These are phyloP conservation scores for Oncorhynchus gorbuscha DNA, from an alignment of 2,113 vertebrate species.

Conservation along the genomic window DNA sequence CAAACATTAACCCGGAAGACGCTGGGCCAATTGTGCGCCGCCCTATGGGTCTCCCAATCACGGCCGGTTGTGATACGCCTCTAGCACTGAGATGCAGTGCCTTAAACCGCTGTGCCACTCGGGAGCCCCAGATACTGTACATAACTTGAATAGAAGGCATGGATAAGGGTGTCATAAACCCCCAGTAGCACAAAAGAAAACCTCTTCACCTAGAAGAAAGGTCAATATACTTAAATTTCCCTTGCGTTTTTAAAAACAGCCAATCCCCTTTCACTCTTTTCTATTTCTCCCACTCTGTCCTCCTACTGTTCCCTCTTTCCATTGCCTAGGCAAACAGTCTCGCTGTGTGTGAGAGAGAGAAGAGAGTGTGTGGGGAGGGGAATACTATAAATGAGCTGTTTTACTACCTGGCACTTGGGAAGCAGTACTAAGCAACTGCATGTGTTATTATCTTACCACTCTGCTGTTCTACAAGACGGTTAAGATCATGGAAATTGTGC, in stretches of 20 bases:
- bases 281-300: neutral
- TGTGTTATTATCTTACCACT: conserved; percentile 61
- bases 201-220: conserved; percentile 44
- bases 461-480: conserved; percentile 64
- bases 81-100: no score
- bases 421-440: conserved; percentile 44
- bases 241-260: conserved; percentile 23
- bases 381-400: conserved; percentile 61
- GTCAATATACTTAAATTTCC: conserved; percentile 44
- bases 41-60: no score
- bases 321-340: conserved; percentile 28
- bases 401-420: conserved; percentile 64
- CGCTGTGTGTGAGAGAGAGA: conserved; percentile 15
- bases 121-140: no score
- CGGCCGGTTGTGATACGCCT: no score
- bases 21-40: no score
- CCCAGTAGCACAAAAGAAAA: conserved; percentile 55
- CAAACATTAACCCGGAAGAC: no score
- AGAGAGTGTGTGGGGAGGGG: neutral
- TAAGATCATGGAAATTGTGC: conserved; percentile 61
- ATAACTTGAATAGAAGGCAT: conserved; percentile 53
- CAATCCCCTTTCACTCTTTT: neutral
- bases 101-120: no score
- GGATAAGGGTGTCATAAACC: conserved; percentile 56
- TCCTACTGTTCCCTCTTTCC: conserved; percentile 7